Base-by-base conservation (phyloP, 2,797 vertebrate species). In the Anabacerthia variegaticeps region DNA sequence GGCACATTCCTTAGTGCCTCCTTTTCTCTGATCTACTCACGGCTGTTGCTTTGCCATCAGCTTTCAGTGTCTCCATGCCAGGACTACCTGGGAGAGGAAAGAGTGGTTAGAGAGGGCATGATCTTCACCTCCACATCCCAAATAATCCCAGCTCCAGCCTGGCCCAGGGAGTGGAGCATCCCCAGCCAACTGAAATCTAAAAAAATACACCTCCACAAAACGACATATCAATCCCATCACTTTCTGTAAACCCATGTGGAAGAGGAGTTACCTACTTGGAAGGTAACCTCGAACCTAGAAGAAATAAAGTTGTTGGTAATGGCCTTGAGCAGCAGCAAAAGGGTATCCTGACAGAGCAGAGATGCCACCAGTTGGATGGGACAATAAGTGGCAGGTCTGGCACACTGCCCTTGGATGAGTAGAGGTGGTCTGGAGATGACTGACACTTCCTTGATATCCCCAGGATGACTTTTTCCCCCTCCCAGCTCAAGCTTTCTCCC, bases 201-300 rank as follows among this genome's bases (percentile, higher is more conserved):
- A 23, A 13, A 20, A 36, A 43, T 28, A 21, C 63, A 8, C 26
- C 46, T 28, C 23, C 65, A 8, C 26, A 3, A 21, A 27, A 26
- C 3, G 2, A 20, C n/a, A 5, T 0, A 12, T 1, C 48, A 27
- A 54, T 6, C 28, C 77, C 14, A 20, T 18, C 24, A 30, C 95
- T 17, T 24, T 78, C 82, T 67, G 82, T 20, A 95, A 96, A 96
- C 23, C 2, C 16, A 83, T 2, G 2, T 4, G 7, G 15, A 36
- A 44, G 43, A 91, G 15, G 46, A 88, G 85, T 98, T 97, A 98
- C 98, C 98, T 99, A 98, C 97, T 97, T 96, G 97, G 93, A 97
- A 97, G 98, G 97, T 97, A 97, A 97, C 83, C 97, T 95, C 55
- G 97, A 98, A 97, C 98, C 98, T 98, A 98, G 76, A 98, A 98